phyloP scores from a whole-genome alignment of 92 coral and sea anemone species.

The Palythoa caribaeorum region DNA sequence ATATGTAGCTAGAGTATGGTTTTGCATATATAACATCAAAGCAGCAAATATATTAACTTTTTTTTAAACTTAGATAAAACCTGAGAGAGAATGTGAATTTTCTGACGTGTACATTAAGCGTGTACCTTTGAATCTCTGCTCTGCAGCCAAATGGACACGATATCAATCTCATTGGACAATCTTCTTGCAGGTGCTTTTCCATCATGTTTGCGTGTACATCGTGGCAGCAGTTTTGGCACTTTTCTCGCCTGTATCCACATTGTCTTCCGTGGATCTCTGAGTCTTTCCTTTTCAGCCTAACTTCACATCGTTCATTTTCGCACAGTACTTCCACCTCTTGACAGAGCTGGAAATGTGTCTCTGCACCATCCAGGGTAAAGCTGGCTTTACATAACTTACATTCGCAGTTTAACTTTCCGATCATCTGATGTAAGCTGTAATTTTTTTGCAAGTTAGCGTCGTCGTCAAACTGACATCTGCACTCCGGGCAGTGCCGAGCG shows the following conservation, averaged over 20 bases:
- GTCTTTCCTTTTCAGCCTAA: background rate
- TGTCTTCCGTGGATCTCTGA: background rate
- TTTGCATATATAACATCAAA: background rate
- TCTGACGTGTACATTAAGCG: background rate
- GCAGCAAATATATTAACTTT: background rate
- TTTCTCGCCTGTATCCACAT: slow-evolving; percentile 4
- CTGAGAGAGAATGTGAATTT: background rate
- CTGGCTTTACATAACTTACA: background rate
- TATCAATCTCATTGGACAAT: background rate
- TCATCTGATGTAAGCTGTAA: background rate
- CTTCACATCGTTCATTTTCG: background rate
- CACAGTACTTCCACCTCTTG: background rate
- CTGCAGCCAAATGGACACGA: background rate
- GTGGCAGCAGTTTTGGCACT: background rate
- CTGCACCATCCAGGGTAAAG: background rate
- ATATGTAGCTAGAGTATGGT: background rate
- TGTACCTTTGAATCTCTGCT: background rate
- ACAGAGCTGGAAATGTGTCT: background rate
- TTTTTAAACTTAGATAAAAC: background rate
- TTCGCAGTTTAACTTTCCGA: background rate
- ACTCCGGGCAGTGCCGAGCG: slow-evolving; percentile 4
- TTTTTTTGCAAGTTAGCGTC: background rate
- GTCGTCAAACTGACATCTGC: background rate
- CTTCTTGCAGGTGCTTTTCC: background rate
- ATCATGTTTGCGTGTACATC: background rate